Evolutionary conservation across 2,888 invertebrate species (phyloP).

Genomic region (Lasioglossum villosulum): DNA sequence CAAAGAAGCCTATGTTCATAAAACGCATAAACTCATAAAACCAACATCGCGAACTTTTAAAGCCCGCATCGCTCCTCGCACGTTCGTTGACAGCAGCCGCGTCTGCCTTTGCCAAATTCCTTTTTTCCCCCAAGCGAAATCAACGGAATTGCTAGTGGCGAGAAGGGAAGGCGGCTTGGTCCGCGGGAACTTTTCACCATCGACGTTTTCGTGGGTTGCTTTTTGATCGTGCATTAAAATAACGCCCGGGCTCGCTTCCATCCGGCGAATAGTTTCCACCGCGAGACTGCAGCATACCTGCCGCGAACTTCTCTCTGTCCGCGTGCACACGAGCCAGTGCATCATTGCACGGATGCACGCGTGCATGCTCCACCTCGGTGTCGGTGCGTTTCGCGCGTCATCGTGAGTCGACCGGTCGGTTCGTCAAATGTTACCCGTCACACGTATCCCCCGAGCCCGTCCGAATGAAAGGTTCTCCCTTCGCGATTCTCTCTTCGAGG

Average conservation of each 20-base stretch:
- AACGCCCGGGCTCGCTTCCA: conserved; percentile 6
- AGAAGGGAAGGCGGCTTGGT: not conserved
- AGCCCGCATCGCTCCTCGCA: not conserved
- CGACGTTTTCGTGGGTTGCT: conserved; percentile 3
- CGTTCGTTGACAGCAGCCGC: not conserved
- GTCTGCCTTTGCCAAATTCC: not conserved
- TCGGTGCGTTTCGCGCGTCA: conserved; percentile 56
- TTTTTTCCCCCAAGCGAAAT: not conserved
- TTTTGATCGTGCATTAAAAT: conserved; percentile 13
- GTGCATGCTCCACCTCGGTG: conserved; percentile 36
- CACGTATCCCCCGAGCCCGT: conserved; percentile 17
- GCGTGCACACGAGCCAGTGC: conserved; percentile 47
- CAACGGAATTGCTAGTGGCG: not conserved
- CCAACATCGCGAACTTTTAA: not conserved
- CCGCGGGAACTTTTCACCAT: conserved; percentile 2
- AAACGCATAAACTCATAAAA: too few species aligned
- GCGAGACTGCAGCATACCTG: conserved; percentile 38
- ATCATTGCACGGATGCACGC: conserved; percentile 27
- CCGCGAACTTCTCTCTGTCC: conserved; percentile 52
- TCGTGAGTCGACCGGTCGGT: conserved; percentile 54
- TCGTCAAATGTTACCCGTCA: conserved; percentile 45
- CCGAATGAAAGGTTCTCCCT: conserved; percentile 33
- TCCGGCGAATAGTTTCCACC: conserved; percentile 34
- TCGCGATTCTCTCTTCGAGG: not conserved
- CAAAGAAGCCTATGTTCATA: not conserved